Evolutionary conservation across 2,888 invertebrate species (phyloP), one percentile per base, ranked within the genome.

Genomic region (Himalopsyche anomala): DNA sequence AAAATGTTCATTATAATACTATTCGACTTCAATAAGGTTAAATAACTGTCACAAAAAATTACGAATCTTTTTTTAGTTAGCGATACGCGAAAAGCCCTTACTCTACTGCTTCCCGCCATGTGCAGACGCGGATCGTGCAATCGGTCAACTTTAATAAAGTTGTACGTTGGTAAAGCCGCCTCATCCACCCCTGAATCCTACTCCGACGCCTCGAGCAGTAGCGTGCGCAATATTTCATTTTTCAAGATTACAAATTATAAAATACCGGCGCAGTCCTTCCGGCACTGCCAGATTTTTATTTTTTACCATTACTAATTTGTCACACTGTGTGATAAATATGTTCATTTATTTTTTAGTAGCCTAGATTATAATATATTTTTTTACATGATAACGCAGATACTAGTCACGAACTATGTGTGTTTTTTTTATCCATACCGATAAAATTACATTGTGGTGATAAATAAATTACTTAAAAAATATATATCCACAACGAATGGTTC

Each of bases 81-180:
- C 36, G 36, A 74, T 12, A 15, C 15, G 36, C 36, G 74, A 38
- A 28, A 15, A 74, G 12, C 4, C 15, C 15, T 15, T 15, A 74
- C 38, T 36, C 38, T 36, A 74, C 36, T 15, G 74, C 36, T 11
- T 74, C 74, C 74, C 38, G 74, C 38, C 74, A 38, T 74, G 74
- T 74, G 74, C 74, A 74, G 74, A 38, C 38, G 36, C 38, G 28
- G 36, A 36, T 12, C 15, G 12, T 38, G 38, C 74, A 74, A 74
- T 74, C 74, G 74, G 74, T 74, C 74, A 74, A 38, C 74, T 74
- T 74, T 74, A 74, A 36, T 74, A 74, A 74, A 74, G 74, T 74
- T 74, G 74, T 38, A 74, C 36, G 74, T 74, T 74, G 19, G 15
- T 38, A 74, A 12, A 74, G 15, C 74, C 36, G 15, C 74, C 74